phyloP scores from a whole-genome alignment of 2,888 invertebrate species.

The Patella caerulea region DNA sequence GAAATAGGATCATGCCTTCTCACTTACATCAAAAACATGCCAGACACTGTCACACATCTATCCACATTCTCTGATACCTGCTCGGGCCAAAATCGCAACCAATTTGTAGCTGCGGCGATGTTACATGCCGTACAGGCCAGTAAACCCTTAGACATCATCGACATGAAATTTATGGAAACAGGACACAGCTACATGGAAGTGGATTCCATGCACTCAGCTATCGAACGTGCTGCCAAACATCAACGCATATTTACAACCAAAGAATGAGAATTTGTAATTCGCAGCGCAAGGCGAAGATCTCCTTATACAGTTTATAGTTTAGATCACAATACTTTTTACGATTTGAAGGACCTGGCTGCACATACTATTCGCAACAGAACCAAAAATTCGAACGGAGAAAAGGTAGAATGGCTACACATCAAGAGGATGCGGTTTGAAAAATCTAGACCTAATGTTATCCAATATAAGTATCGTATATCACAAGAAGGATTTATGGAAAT shows the following conservation, averaged over 20 bases:
- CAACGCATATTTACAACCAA: not conserved
- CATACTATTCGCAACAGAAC: too few species aligned
- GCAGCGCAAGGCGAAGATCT: not conserved
- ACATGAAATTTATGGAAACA: not conserved
- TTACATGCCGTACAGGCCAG: not conserved
- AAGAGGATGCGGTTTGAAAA: not conserved
- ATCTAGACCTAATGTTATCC: not conserved
- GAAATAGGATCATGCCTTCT: slow-evolving; percentile 13
- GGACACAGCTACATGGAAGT: slow-evolving; percentile 7
- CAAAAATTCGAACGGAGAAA: not conserved
- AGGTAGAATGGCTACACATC: not conserved
- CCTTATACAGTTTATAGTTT: too few species aligned
- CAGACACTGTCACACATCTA: not conserved
- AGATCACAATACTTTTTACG: too few species aligned
- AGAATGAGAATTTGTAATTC: not conserved
- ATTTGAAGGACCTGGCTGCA: not conserved
- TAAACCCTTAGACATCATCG: not conserved
- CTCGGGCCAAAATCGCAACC: not conserved
- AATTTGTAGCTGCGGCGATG: slow-evolving; percentile 2
- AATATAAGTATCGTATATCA: too few species aligned
- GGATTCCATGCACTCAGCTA: not conserved
- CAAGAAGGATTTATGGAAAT: too few species aligned
- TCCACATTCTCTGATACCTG: slow-evolving; percentile 11
- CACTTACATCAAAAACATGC: not conserved
- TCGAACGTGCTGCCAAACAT: not conserved